Base-by-base conservation (phyloP, 2,888 invertebrate species). In the Zele albiditarsus region DNA sequence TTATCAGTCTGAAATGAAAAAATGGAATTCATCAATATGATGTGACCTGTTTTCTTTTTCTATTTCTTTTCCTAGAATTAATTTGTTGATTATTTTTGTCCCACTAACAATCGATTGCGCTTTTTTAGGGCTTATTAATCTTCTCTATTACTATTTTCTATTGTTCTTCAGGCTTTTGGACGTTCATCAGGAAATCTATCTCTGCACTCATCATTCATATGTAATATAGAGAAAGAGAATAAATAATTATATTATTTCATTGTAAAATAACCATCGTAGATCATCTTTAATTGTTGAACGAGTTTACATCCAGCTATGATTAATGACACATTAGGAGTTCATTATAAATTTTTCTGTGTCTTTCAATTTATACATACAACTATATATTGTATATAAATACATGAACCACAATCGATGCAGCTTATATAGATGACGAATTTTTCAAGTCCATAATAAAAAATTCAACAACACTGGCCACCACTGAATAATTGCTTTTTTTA, bases 341-440 rank as follows among this genome's bases (percentile, higher is more conserved):
- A 68, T 53, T 27, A 60, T 28, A 27, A 60, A 16, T 3, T 5
- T n/a, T 27, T 16, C 3, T 28, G 1, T 60, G 27, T 60, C 60
- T 60, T 10, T 60, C 28, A 28, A 3, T 60, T 16, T 10, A n/a
- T 53, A n/a, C 20, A 20, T 53, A 53, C 10, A 53, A 3, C 3
- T 60, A n/a, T 60, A 25, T 60, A 16, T 14, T 60, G 27, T 60
- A 60, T 14, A 27, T 60, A 25, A 27, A 12, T 60, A 12, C 46
- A 46, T 27, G 27, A 25, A 42, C 3, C 25, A 53, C 62, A 71
- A 33, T 65, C 38, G 49, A 74, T 69, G 74, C 74, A 74, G 74
- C 74, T 74, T 69, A 46, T 31, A 28, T 69, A 69, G 74, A 74
- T 63, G 65, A 28, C 33, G 38, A 68, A 38, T 72, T 74, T 68